These are phyloP conservation scores for Limenitis camilla DNA, from an alignment of 2,888 invertebrate genomes.

Conservation along the genomic window DNA sequence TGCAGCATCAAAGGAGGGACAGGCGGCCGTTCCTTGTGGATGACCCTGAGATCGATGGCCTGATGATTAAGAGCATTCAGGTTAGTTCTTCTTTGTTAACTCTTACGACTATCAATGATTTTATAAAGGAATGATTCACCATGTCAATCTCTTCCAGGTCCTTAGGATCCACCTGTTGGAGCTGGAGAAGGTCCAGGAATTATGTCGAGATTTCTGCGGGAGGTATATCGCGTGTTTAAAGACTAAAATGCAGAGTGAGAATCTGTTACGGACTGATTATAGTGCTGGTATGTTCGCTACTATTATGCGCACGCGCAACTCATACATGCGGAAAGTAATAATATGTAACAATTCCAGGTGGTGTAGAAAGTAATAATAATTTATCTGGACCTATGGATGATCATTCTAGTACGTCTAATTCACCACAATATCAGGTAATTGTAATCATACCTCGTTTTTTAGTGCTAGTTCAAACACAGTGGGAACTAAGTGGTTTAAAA, in stretches of 20 bases:
- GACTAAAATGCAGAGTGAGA: conserved; percentile 92
- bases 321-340: not conserved
- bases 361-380: conserved; percentile 68
- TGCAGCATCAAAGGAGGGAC: conserved; percentile 91
- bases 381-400: conserved; percentile 63
- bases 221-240: conserved; percentile 93
- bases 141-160: conserved; percentile 79
- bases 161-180: conserved; percentile 93
- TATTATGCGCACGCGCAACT: not conserved
- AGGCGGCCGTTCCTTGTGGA: conserved; percentile 89
- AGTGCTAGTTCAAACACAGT: too few species aligned
- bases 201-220: conserved; percentile 96
- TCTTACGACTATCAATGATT: not conserved
- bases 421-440: conserved; percentile 70
- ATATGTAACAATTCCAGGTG: conserved; percentile 41
- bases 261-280: conserved; percentile 86
- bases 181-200: conserved; percentile 94
- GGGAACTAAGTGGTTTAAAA: too few species aligned
- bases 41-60: conserved; percentile 95
- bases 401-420: conserved; percentile 69
- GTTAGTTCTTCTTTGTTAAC: conserved; percentile 24
- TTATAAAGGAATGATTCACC: not conserved
- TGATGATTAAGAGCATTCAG: conserved; percentile 77
- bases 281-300: conserved; percentile 67
- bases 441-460: not conserved